These are phyloP conservation scores for Chelmon rostratus DNA, from an alignment of 2,797 vertebrate species.

Conservation along the genomic window DNA sequence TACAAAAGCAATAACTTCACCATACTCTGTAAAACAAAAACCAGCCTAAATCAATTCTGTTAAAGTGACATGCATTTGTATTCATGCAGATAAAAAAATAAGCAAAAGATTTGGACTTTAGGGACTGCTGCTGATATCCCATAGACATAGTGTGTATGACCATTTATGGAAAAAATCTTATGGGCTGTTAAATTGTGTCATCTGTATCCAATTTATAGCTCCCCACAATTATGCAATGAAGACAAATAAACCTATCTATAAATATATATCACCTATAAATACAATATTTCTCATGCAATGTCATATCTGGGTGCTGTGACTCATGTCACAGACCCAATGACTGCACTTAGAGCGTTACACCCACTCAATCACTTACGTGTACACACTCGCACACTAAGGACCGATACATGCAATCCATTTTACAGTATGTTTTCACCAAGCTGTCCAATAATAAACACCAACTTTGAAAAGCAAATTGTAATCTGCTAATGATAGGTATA, in stretches of 20 bases:
- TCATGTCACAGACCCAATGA: slow-evolving; percentile 27
- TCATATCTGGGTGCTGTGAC: slow-evolving; percentile 13
- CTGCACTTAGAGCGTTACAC: slow-evolving; percentile 29
- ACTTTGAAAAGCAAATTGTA: slow-evolving; percentile 1
- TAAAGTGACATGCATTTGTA: neutral
- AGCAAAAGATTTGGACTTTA: neutral
- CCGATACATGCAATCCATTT: neutral
- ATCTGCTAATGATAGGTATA: slow-evolving; percentile 12
- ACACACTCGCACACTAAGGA: neutral
- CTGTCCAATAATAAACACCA: slow-evolving; percentile 15
- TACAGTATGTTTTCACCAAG: neutral
- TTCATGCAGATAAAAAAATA: neutral
- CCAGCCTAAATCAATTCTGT: neutral
- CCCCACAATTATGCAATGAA: neutral
- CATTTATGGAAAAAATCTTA: neutral
- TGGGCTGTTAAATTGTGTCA: neutral
- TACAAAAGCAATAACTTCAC: no score
- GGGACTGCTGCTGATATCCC: neutral
- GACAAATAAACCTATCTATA: neutral
- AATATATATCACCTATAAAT: neutral
- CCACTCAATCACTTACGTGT: slow-evolving; percentile 9
- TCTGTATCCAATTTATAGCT: neutral
- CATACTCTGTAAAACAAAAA: no score
- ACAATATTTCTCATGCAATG: neutral
- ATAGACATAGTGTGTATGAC: neutral